phyloP scores from a whole-genome alignment of 2,113 vertebrate genomes.

The Pogona vitticeps region DNA sequence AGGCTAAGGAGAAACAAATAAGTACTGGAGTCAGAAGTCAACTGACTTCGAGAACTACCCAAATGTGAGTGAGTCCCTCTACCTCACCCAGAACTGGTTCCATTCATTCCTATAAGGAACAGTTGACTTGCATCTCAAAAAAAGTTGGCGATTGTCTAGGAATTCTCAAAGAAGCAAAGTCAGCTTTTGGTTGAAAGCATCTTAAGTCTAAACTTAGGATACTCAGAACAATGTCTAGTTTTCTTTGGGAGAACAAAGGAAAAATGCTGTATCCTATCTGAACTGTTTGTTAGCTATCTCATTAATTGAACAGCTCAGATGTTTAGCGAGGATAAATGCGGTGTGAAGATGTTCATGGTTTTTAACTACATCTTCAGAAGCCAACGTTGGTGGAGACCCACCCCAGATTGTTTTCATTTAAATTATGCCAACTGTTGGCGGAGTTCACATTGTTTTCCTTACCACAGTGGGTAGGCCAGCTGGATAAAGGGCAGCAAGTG shows the following conservation, averaged over 20 bases:
- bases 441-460: conserved; percentile 81
- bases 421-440: conserved; percentile 74
- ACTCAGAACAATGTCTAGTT: neutral
- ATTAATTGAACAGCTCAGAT: conserved; percentile 51
- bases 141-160: neutral
- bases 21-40: too few species aligned
- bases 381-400: conserved; percentile 70
- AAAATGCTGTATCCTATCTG: neutral
- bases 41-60: too few species aligned
- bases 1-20: too few species aligned
- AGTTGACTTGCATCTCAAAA: neutral
- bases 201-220: neutral
- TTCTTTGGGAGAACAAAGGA: conserved; percentile 31
- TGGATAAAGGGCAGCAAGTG: neutral
- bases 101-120: neutral
- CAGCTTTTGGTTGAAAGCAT: neutral
- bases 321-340: conserved; percentile 50
- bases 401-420: conserved; percentile 82
- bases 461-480: conserved; percentile 40
- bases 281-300: conserved; percentile 11
- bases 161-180: too few species aligned
- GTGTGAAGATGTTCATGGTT: conserved; percentile 71
- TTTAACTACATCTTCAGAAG: conserved; percentile 75
- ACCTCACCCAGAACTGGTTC: too few species aligned
- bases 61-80: too few species aligned